Conservation (phyloP, 1,140 invertebrate species). For the Drosophila erecta region DNA sequence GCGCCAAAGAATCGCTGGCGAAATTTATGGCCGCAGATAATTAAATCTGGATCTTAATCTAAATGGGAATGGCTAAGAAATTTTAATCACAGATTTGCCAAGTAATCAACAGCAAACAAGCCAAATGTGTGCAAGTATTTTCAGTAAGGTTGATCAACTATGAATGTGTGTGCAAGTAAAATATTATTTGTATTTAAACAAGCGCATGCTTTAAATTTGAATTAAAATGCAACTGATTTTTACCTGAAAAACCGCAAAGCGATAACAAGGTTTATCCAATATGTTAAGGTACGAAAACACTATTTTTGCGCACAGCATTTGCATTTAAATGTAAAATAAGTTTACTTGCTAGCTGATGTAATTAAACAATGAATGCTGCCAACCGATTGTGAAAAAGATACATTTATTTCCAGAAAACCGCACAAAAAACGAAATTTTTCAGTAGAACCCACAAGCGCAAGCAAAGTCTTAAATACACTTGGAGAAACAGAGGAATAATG, state of each 20-base stretch:
- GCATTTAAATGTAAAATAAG: too few species aligned
- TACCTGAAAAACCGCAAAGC: too few species aligned
- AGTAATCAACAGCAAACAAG: background rate
- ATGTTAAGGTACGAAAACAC: too few species aligned
- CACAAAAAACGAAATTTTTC: background rate
- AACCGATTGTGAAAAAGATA: background rate
- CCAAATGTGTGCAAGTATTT: too few species aligned
- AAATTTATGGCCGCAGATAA: slow-evolving; percentile 14
- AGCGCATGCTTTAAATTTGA: too few species aligned
- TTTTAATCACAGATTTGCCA: background rate
- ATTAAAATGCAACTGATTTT: too few species aligned
- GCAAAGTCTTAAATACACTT: background rate
- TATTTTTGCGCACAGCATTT: too few species aligned
- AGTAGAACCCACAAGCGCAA: slow-evolving; percentile 9
- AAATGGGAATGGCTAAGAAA: slow-evolving; percentile 2
- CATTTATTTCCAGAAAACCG: slow-evolving; percentile 5
- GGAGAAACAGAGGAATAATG: background rate
- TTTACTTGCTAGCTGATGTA: background rate
- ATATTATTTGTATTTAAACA: too few species aligned
- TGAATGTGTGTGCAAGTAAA: too few species aligned
- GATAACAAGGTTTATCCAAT: too few species aligned
- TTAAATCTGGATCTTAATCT: slow-evolving; percentile 3
- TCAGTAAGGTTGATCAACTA: too few species aligned
- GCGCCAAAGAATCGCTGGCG: slow-evolving; percentile 5
- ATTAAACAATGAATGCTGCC: background rate